phyloP scores from a whole-genome alignment of 2,888 invertebrate genomes.

The Yponomeuta sedellus region DNA sequence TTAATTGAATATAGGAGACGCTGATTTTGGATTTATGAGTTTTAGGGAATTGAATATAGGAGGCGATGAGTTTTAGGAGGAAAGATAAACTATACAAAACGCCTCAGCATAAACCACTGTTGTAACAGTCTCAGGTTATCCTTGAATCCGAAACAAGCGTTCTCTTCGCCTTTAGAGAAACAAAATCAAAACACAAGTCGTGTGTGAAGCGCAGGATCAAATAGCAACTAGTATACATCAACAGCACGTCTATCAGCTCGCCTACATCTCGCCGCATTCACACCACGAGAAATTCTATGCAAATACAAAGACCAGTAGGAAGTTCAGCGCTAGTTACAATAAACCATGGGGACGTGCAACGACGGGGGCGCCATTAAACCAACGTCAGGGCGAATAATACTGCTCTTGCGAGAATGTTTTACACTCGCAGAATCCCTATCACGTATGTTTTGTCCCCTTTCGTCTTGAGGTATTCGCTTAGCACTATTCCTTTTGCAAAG shows the following conservation, averaged over 20 bases:
- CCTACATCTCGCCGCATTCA: constrained; percentile 8
- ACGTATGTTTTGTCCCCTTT: constrained; percentile 10
- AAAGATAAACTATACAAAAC: too few species aligned
- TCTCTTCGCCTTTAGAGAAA: neutral
- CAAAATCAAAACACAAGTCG: neutral
- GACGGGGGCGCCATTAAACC: constrained; percentile 11
- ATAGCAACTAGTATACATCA: neutral
- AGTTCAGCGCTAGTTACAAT: constrained; percentile 6
- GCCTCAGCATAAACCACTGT: neutral
- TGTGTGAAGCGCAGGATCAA: neutral
- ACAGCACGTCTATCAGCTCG: neutral
- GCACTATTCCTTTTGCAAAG: neutral
- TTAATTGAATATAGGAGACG: too few species aligned
- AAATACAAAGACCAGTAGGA: constrained; percentile 13
- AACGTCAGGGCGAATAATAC: constrained; percentile 10
- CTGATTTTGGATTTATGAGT: too few species aligned
- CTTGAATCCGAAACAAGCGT: neutral
- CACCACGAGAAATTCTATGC: constrained; percentile 10
- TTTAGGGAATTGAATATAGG: too few species aligned
- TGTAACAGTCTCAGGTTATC: neutral
- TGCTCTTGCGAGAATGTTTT: neutral
- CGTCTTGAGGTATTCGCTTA: neutral
- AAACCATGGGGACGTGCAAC: constrained; percentile 3
- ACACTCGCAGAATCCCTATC: constrained; percentile 3
- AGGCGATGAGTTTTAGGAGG: too few species aligned